Conservation (phyloP, 2,888 invertebrate genomes). For the Archips crataeganus region DNA sequence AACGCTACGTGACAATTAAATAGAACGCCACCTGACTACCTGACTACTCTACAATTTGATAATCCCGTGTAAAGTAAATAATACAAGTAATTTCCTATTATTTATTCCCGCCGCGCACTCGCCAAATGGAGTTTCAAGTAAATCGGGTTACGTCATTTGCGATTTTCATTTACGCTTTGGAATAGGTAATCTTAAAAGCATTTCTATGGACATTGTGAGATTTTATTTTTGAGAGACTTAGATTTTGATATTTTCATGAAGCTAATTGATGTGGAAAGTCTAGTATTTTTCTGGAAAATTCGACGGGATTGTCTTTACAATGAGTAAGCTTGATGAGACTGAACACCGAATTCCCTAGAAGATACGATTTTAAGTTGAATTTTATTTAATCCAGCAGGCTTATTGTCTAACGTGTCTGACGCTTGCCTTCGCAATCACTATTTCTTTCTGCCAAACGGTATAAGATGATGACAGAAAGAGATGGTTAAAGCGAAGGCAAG, state of each 20-base stretch:
- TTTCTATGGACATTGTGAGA: not conserved
- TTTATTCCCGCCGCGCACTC: slow-evolving; percentile 27
- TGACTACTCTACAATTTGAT: slow-evolving; percentile 13
- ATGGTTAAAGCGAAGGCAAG: no score
- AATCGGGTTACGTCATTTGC: slow-evolving; percentile 2
- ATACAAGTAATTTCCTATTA: slow-evolving; percentile 7
- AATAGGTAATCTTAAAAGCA: slow-evolving; percentile 4
- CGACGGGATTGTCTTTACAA: no score
- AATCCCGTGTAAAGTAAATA: slow-evolving; percentile 26
- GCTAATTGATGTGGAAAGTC: not conserved
- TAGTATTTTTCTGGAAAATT: no score
- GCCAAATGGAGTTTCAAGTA: slow-evolving; percentile 19
- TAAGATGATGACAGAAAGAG: no score
- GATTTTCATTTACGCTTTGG: not conserved
- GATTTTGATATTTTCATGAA: not conserved
- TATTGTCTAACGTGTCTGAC: no score
- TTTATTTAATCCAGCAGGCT: no score
- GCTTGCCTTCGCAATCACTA: no score
- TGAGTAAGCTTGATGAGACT: no score
- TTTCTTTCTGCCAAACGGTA: no score
- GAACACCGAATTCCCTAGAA: no score
- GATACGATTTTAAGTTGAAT: no score
- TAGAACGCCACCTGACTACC: not conserved
- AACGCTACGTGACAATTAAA: slow-evolving; percentile 6
- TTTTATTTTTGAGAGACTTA: no score